These are phyloP conservation scores for Salpingus planirostris DNA, from an alignment of 2,888 invertebrate species.

Conservation along the genomic window DNA sequence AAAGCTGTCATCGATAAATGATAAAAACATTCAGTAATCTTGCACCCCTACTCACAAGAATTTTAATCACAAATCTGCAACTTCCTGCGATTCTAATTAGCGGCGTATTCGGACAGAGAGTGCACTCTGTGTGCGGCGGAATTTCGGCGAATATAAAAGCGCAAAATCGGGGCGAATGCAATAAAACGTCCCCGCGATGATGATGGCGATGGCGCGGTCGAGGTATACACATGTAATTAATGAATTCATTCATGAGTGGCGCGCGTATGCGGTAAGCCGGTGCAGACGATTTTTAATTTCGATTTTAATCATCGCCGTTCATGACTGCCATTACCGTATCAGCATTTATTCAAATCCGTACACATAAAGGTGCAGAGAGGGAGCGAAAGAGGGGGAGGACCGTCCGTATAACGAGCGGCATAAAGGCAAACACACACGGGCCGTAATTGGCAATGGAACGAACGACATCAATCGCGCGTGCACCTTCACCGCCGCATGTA, in stretches of 20 bases:
- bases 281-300: slow-evolving; percentile 22
- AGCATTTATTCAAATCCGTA: slow-evolving; percentile 23
- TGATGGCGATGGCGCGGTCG: neutral
- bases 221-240: slow-evolving; percentile 2
- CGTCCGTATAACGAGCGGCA: slow-evolving; percentile 25
- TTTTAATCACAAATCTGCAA: no score
- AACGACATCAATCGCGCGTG: slow-evolving; percentile 12
- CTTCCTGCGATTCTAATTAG: no score
- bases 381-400: slow-evolving; percentile 21
- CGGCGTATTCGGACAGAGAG: neutral
- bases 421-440: slow-evolving; percentile 23
- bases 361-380: no score
- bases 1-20: no score
- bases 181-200: no score
- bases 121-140: neutral
- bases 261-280: neutral
- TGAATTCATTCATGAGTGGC: slow-evolving; percentile 8
- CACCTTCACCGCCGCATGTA: slow-evolving; percentile 16
- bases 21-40: no score
- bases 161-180: neutral
- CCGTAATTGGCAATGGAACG: slow-evolving; percentile 25
- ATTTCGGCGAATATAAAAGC: neutral
- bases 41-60: no score
- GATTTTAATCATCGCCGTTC: slow-evolving; percentile 24
- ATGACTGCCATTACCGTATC: slow-evolving; percentile 25